Evolutionary conservation across 2,888 invertebrate genomes (phyloP), one percentile per base, ranked within the genome.

Genomic region (Boloria selene): DNA sequence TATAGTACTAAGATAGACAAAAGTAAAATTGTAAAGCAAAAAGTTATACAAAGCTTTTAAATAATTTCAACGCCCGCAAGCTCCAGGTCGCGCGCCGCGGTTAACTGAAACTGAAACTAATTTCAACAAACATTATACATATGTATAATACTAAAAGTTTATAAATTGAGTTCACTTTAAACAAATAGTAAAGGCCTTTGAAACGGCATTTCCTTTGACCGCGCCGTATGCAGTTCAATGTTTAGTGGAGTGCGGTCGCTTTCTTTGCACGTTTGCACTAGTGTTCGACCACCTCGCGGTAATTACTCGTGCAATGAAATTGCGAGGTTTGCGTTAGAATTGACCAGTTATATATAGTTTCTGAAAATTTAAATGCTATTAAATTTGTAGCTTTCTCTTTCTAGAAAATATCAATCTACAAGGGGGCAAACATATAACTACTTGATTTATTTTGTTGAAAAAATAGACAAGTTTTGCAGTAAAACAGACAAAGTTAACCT

Each of bases 121-220:
- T 14, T 55, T 55, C 42, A 55, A 42, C 55, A 14, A 55, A 44
- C 18, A 42, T 55, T 18, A 50, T 50, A 31, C 7, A 31, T 4
- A 22, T 31, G 7, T 38, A 38, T 10, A 38, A 38, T 38, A 22
- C 44, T 45, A 45, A 56, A 56, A 56, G 44, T 56, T 44, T 55
- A 42, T 45, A 56, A 42, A 56, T 56, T 56, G n/a, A 18, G 44
- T 56, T 56, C 55, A 22, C 44, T 56, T 45, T 22, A 56, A 56
- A 56, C 45, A 56, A 22, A 56, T 56, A 56, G 45, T 16, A 44
- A 56, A 56, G 45, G 56, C 56, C 56, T 56, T 56, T 56, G 56
- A 45, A 56, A 56, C 16, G 55, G 45, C 22, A 56, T 56, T 56
- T 56, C 45, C 56, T 56, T 56, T 56, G 56, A 56, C 56, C 45